Base-by-base conservation (phyloP, 1,140 invertebrate genomes). In the Drosophila kanapiae region DNA sequence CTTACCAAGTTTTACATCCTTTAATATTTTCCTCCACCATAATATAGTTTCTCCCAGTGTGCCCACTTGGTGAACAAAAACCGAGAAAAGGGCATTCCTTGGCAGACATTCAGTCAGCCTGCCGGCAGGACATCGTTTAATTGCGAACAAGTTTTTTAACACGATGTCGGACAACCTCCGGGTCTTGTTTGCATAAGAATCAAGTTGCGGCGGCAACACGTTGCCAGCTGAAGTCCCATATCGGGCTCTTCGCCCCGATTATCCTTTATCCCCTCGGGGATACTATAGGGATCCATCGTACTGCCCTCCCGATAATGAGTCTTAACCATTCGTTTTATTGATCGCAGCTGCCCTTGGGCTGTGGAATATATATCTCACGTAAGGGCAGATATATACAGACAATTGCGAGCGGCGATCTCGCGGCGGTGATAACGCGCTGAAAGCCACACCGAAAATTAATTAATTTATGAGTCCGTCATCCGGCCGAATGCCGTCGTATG, bases 141-240 rank as follows among this genome's bases (percentile, higher is more conserved):
- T 92, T 92, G 91, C 91, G 84, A 92, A 92, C 91, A 92, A 91
- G 91, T 92, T 92, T 92, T 92, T 92, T 92, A 92, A 92, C 91
- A 92, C 91, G 91, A 92, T 91, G 91, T 92, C 72, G 82, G 79
- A 91, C 86, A 83, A 91, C 80, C 77, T 65, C 56, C 68, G 58
- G 62, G 43, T 23, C 76, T 85, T 86, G 86, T 91, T 91, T 91
- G 86, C 87, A 90, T 82, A 91, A 85, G 82, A 63, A 79, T 79
- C 67, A 78, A 78, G 64, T 78, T 67, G 57, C 56, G 47, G 29
- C 29, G 38, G 35, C 38, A 53, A 67, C 74, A 75, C 69, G 74
- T 81, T 77, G 82, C 77, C 59, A 80, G 58, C 70, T 61, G 76
- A 74, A 80, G 67, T 74, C 63, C 48, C 58, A 76, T 54, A 62